Evolutionary conservation across 2,113 vertebrate genomes (phyloP).

Genomic region (Microcebus lehilahytsara): DNA sequence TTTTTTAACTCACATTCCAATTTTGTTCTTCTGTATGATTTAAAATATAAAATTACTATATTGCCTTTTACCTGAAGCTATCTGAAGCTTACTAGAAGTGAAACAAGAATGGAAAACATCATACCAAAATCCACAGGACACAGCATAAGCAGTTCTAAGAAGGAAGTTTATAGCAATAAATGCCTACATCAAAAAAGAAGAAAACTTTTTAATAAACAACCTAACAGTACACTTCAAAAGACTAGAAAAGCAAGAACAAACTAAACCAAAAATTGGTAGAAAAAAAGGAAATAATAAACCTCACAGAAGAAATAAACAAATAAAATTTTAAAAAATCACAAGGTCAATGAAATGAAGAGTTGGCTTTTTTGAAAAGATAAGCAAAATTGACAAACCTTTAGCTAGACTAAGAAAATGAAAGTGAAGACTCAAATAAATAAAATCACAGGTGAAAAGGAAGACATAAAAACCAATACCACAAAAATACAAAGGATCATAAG

Average conservation of each 20-base stretch:
- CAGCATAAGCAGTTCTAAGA: neutral
- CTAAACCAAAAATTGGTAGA: neutral
- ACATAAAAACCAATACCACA: neutral
- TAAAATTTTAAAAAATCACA: neutral
- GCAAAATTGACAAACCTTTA: neutral
- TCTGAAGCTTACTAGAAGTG: neutral
- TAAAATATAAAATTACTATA: neutral
- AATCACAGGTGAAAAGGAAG: neutral
- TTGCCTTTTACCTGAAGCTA: neutral
- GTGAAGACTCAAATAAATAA: neutral
- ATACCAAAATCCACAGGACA: neutral
- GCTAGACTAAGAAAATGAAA: neutral
- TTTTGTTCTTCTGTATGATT: neutral
- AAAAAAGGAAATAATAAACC: neutral
- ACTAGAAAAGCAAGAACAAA: neutral
- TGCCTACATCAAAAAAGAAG: neutral
- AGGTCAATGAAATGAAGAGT: neutral
- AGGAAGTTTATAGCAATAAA: neutral
- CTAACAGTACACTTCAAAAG: neutral
- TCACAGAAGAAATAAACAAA: neutral
- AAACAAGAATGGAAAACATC: neutral
- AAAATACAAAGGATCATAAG: neutral
- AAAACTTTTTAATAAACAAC: neutral
- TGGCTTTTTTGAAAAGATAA: neutral
- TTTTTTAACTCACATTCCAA: neutral